These are phyloP conservation scores for Heterochromis multidens DNA, from an alignment of 2,113 vertebrate species.

Conservation along the genomic window DNA sequence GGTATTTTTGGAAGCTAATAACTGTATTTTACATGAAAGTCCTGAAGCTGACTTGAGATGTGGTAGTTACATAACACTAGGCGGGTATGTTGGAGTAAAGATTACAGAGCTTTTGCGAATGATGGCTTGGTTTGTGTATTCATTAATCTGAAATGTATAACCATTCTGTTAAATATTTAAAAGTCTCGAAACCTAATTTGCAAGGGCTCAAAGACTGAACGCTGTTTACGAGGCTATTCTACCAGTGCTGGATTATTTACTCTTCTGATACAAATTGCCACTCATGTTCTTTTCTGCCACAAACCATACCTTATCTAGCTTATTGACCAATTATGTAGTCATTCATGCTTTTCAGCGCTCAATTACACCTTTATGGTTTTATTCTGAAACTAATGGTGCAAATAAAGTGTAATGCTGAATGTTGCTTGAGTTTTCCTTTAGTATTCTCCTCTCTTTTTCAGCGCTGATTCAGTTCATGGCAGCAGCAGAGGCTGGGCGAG, in stretches of 20 bases:
- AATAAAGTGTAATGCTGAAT: neutral
- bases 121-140: constrained; percentile 35
- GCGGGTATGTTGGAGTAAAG: constrained; percentile 24
- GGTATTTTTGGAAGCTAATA: constrained; percentile 44
- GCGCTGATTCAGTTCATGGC: constrained; percentile 95
- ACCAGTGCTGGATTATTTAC: constrained; percentile 43
- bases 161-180: constrained; percentile 67
- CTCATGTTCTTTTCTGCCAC: constrained; percentile 22
- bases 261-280: constrained; percentile 48
- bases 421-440: neutral
- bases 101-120: constrained; percentile 38
- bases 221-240: constrained; percentile 24
- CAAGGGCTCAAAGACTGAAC: constrained; percentile 45
- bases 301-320: constrained; percentile 9
- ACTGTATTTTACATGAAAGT: constrained; percentile 22
- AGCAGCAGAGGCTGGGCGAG: constrained; percentile 88
- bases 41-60: neutral
- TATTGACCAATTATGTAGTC: constrained; percentile 42
- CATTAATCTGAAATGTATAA: constrained; percentile 62
- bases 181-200: constrained; percentile 45
- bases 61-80: constrained; percentile 18
- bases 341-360: neutral
- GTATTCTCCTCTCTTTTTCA: constrained; percentile 49
- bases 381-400: neutral
- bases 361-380: constrained; percentile 31